A percentile compares a stretch with the other conserved stretches of the same genome.
Conservation (phyloP, 2,797 vertebrate genomes). For the Rhyacichthys aspro region DNA sequence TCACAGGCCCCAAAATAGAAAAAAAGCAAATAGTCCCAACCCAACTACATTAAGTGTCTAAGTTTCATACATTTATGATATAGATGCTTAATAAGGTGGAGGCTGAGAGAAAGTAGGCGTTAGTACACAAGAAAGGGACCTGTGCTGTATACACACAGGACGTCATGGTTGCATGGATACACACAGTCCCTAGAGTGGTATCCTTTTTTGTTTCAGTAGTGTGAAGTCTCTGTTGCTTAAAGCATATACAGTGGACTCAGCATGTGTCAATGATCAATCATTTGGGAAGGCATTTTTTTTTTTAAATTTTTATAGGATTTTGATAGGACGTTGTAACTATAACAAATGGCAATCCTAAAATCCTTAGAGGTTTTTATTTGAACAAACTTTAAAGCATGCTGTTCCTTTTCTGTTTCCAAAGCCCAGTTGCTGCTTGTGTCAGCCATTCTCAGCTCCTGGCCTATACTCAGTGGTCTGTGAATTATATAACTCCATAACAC, state of each 20-base stretch:
- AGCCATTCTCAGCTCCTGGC: slow-evolving; percentile 62
- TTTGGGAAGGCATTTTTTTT: slow-evolving; percentile 28
- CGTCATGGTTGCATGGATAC: slow-evolving; percentile 2
- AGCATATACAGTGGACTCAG: slow-evolving; percentile 8
- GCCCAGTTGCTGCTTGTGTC: slow-evolving; percentile 62
- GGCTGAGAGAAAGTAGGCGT: not conserved
- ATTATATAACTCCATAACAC: slow-evolving; percentile 74
- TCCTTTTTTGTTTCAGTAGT: slow-evolving; percentile 22
- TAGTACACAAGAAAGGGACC: slow-evolving; percentile 6
- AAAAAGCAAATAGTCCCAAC: slow-evolving; percentile 41
- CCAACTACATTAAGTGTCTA: slow-evolving; percentile 42
- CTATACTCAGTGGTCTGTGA: slow-evolving; percentile 50
- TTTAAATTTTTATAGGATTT: slow-evolving; percentile 27
- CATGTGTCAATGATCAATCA: slow-evolving; percentile 6
- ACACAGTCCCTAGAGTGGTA: not conserved
- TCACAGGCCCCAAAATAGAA: slow-evolving; percentile 76
- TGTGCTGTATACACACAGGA: slow-evolving; percentile 8
- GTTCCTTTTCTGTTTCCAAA: slow-evolving; percentile 33
- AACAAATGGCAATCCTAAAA: slow-evolving; percentile 14
- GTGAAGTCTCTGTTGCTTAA: slow-evolving; percentile 14
- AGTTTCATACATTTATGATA: slow-evolving; percentile 4
- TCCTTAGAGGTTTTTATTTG: slow-evolving; percentile 17
- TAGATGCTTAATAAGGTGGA: slow-evolving; percentile 6
- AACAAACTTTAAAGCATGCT: slow-evolving; percentile 32
- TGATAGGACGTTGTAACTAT: slow-evolving; percentile 16